Conservation (phyloP, 2,797 vertebrate species). For the Chrysocyon brachyurus region DNA sequence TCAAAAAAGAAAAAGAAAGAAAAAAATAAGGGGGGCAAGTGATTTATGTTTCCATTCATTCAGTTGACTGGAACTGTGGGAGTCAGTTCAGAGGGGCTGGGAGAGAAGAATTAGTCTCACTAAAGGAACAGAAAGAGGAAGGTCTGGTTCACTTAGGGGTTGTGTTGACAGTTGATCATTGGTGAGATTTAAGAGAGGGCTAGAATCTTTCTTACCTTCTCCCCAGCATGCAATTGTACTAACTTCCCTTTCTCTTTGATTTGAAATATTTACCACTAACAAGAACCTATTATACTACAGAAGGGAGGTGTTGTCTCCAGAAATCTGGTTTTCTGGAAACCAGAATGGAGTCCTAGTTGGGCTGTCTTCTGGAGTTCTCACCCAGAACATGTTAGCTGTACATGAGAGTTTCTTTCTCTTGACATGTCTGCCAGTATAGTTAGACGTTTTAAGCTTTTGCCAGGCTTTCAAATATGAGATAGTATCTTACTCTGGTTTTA, state of each 20-base stretch:
- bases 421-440: neutral
- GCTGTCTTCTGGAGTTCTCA: neutral
- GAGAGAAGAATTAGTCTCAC: neutral
- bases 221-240: neutral
- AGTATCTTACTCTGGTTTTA: neutral
- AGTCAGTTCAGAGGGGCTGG: neutral
- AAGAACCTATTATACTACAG: neutral
- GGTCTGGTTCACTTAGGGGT: neutral
- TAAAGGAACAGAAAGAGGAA: neutral
- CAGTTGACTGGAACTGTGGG: neutral
- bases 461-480: neutral
- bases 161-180: neutral
- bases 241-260: neutral
- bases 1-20: neutral
- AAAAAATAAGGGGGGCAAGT: neutral
- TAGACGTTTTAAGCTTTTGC: neutral
- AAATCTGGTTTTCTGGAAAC: neutral
- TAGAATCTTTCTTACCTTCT: neutral
- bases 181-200: neutral
- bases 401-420: neutral
- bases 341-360: neutral
- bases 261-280: neutral
- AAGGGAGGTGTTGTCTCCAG: neutral
- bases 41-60: neutral
- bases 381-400: neutral